Conservation (phyloP, 2,888 invertebrate genomes). For the Siphlonurus alternatus region DNA sequence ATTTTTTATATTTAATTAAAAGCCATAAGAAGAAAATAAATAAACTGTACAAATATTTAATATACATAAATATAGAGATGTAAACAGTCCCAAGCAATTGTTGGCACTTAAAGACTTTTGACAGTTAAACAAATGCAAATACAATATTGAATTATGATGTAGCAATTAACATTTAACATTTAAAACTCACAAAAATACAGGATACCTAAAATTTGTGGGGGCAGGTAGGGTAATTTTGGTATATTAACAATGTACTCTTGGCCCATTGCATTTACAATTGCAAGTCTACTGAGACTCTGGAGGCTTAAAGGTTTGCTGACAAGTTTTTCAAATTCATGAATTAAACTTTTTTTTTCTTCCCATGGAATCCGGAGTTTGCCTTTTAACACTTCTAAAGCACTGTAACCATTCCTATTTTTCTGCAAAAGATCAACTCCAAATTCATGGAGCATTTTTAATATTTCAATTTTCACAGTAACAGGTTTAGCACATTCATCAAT, state of each 20-base stretch:
- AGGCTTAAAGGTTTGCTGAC: neutral
- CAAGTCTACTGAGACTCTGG: neutral
- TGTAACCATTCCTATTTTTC: too few relatives aligned
- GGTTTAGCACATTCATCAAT: neutral
- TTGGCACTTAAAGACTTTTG: too few relatives aligned
- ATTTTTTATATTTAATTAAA: too few relatives aligned
- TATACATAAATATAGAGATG: too few relatives aligned
- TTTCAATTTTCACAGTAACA: neutral
- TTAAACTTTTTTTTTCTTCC: neutral
- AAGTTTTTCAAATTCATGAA: neutral
- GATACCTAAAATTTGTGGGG: neutral
- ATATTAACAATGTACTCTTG: neutral
- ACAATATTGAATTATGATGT: neutral
- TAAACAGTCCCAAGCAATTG: too few relatives aligned
- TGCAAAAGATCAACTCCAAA: neutral
- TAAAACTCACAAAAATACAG: neutral
- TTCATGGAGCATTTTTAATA: neutral
- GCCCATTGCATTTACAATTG: neutral
- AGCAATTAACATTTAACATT: neutral
- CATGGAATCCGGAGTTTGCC: neutral
- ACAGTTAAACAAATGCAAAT: too few relatives aligned
- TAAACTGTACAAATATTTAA: too few relatives aligned
- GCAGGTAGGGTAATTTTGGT: neutral
- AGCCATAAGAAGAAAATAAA: too few relatives aligned
- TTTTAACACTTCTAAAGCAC: too few relatives aligned